A percentile compares a stretch with the other conserved stretches of the same genome.
Evolutionary conservation across 2,113 vertebrate genomes (phyloP).

Genomic region (Ciconia maguari): DNA sequence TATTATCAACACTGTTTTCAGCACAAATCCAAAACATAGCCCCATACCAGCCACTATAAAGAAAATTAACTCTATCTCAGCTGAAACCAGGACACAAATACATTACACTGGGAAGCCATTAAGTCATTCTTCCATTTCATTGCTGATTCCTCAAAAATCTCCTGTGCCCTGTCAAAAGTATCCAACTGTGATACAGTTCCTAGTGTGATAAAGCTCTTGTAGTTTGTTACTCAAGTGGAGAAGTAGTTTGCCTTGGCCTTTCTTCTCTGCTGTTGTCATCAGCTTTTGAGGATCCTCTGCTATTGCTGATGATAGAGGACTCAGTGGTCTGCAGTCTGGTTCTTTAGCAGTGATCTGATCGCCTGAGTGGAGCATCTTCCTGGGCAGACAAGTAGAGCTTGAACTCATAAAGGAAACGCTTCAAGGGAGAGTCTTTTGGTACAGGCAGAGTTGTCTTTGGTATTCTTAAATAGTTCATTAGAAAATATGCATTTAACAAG

Average conservation of each 20-base stretch:
- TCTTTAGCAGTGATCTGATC: neutral
- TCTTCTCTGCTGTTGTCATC: neutral
- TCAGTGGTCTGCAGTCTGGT: neutral
- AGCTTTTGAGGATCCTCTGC: neutral
- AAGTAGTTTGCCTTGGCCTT: neutral
- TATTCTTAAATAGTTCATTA: neutral
- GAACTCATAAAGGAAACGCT: neutral
- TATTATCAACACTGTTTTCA: too few species aligned
- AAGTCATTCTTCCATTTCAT: neutral
- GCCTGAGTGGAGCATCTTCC: neutral
- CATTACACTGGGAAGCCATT: neutral
- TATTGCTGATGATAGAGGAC: neutral
- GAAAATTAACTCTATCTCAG: too few species aligned
- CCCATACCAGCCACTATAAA: too few species aligned
- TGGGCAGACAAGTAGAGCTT: neutral
- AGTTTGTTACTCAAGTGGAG: neutral
- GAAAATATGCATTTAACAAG: accelerated
- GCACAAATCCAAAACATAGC: too few species aligned
- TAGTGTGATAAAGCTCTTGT: neutral
- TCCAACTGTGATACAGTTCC: neutral
- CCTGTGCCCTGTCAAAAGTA: neutral
- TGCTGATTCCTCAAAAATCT: neutral
- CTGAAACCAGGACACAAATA: neutral
- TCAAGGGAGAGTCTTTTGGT: neutral
- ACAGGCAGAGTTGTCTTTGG: neutral